Evolutionary conservation across 2,113 vertebrate genomes (phyloP), one percentile per base, ranked within the genome.

Genomic region (Dicentrarchus labrax): DNA sequence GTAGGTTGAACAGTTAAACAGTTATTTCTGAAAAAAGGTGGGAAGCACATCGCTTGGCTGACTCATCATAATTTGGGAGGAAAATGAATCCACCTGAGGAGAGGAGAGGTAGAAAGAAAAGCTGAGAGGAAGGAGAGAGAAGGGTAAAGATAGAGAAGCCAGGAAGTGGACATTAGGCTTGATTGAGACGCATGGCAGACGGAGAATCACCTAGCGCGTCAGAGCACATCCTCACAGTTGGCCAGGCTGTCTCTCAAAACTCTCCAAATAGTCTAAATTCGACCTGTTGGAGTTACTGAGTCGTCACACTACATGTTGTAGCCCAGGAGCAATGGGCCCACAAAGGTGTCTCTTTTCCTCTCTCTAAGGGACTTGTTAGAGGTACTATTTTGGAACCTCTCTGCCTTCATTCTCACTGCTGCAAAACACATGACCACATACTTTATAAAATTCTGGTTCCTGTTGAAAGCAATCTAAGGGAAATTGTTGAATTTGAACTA

Each of bases 211-310:
- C 86, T 67, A 67, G 90, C 65, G 88, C 89, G 83, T 90, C 89
- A 83, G 88, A 94, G 92, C 94, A 93, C 92, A 92, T 92, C 90
- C 94, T 85, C 87, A 92, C 93, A 93, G 84, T 93, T 92, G 90
- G 91, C 89, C 92, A 78, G 81, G 90, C 92, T 94, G 94, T 94
- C 94, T 92, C 92, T 94, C 93, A 94, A 94, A 94, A 95, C 84
- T 91, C 89, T 89, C 91, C 89, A 88, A 90, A 87, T 90, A 92
- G 93, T 93, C 88, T 90, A 89, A 86, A 92, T 89, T 87, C 82
- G 91, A 94, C 92, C 93, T 93, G 91, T 93, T 94, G 80, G 91
- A 93, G 91, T 93, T 93, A 94, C 89, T 94, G 92, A 93, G 89
- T 93, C 90, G 91, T 94, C 93, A 94, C 93, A 92, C 86, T 90